These are phyloP conservation scores for Cygnus buccinator DNA, from an alignment of 2,113 vertebrate genomes.

Conservation along the genomic window DNA sequence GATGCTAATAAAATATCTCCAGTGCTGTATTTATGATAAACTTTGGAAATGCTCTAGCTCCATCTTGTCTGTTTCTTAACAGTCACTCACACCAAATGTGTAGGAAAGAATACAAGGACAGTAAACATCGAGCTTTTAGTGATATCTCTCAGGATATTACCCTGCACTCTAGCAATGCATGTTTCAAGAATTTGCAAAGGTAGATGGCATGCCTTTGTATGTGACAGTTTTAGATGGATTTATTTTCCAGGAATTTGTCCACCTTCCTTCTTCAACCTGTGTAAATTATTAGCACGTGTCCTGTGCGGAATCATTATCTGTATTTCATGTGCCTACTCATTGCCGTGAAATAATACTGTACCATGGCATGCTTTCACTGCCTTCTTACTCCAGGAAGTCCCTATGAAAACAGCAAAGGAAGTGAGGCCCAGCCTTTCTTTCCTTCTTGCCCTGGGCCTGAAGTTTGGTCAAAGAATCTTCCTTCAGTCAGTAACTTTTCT, in stretches of 20 bases:
- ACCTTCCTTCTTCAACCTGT: not conserved
- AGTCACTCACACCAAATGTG: not conserved
- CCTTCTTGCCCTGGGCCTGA: not conserved
- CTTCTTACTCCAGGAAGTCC: not conserved
- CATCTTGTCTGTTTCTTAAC: not conserved
- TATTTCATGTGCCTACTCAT: not conserved
- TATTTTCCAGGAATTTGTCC: not conserved
- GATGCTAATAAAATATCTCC: not conserved
- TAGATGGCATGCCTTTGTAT: not conserved
- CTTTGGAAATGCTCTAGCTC: not conserved
- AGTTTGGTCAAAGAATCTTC: not conserved
- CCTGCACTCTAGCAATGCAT: not conserved
- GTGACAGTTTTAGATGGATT: not conserved
- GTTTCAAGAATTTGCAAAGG: not conserved
- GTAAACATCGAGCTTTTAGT: not conserved
- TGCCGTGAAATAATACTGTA: not conserved
- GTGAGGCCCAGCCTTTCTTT: not conserved
- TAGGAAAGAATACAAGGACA: not conserved
- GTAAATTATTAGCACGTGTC: not conserved
- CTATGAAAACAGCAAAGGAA: not conserved
- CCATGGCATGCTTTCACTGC: not conserved
- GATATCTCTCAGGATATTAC: not conserved
- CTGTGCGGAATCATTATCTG: not conserved
- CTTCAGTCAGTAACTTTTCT: not conserved
- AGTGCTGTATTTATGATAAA: not conserved